A percentile compares a stretch with the other conserved stretches of the same genome.
phyloP scores from a whole-genome alignment of 2,113 vertebrate genomes.

The Ammodytes marinus region DNA sequence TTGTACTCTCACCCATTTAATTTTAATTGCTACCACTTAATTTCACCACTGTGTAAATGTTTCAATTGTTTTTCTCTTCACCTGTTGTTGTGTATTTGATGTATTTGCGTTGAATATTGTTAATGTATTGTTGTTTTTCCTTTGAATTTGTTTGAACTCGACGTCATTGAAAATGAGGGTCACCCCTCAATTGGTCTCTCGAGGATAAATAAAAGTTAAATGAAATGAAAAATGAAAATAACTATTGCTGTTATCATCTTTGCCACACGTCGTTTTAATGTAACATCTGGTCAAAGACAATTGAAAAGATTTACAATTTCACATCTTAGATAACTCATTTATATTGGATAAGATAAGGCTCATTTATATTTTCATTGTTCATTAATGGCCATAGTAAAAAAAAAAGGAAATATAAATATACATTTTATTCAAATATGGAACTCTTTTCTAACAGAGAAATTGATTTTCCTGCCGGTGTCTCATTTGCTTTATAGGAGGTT shows the following conservation, averaged over 20 bases:
- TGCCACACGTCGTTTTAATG: not conserved
- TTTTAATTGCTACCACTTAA: too few relatives aligned
- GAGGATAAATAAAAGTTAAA: too few relatives aligned
- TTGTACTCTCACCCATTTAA: too few relatives aligned
- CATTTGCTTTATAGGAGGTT: not conserved
- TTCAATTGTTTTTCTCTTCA: too few relatives aligned
- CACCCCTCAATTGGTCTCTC: too few relatives aligned
- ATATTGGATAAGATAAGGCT: not conserved
- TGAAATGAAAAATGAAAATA: too few relatives aligned
- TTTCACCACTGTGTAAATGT: too few relatives aligned
- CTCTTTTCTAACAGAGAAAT: not conserved
- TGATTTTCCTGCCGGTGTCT: not conserved
- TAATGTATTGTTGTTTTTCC: too few relatives aligned
- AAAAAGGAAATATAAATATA: not conserved
- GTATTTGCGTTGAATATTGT: too few relatives aligned
- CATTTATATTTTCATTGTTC: constrained; percentile 40
- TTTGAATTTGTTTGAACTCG: too few relatives aligned
- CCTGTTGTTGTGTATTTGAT: too few relatives aligned
- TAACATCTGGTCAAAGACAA: constrained; percentile 8
- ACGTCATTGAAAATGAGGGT: too few relatives aligned
- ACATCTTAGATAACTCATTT: not conserved
- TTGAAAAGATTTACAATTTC: constrained; percentile 12
- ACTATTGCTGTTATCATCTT: not conserved
- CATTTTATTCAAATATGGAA: not conserved
- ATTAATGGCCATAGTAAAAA: constrained; percentile 10